Evolutionary conservation across 2,113 vertebrate species (phyloP), one percentile per base, ranked within the genome.

Genomic region (Cisticola juncidis): DNA sequence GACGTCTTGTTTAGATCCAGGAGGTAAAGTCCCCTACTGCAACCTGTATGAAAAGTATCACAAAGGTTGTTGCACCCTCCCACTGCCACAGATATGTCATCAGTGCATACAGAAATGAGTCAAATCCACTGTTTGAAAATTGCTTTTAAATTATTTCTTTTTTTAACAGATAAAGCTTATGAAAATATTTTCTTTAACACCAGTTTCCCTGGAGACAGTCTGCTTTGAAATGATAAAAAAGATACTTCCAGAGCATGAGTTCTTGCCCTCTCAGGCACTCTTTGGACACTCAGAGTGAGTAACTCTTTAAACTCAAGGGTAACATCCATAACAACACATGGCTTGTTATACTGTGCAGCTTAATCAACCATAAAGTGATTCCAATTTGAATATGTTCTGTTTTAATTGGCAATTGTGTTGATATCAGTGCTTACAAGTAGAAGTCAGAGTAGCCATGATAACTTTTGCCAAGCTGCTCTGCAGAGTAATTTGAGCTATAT

Each of bases 391-490:
- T 44, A 70, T 36, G 21, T 83, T 77, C 58, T 90, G 17, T 84
- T 95, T 91, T 95, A 92, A 95, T 77, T 96, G 88, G 44, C 42
- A 78, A 62, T 81, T 83, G 42, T 96, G 65, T 64, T 69, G 45
- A 26, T 81, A 58, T 90, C 90, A 87, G 47, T 66, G 80, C 90
- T 95, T 93, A 87, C 54, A 92, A 58, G 74, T 20, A 21, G 48
- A 89, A 60, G 76, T 64, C 73, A 69, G 90, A 95, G 95, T 92
- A 94, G 76, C 94, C 79, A 15, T 33, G 93, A 86, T 95, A 95
- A 96, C 95, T 97, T 96, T 90, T 97, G 86, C 21, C 94, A 89
- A 92, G 90, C 68, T 81, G 61, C 62, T 88, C 66, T 90, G 50
- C 9, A 61, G 54, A 58, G 58, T 92, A 77, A 81, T 85, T 78